phyloP scores from a whole-genome alignment of 1,140 invertebrate species.

The Drosophila azteca region DNA sequence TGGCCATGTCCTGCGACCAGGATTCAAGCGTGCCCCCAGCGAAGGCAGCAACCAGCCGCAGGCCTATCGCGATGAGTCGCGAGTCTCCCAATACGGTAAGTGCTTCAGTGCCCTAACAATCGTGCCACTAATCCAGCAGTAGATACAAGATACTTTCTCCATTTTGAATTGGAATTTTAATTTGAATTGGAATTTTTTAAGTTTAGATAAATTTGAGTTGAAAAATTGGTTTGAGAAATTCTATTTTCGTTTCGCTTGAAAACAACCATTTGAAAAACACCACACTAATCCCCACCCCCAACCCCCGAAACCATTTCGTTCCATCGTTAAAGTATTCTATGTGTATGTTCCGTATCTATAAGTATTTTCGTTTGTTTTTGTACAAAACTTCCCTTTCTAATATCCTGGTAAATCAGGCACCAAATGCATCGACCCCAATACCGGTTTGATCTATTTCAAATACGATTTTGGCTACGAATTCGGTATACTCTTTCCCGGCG shows the following conservation, averaged over 20 bases:
- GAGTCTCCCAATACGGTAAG: constrained; percentile 89
- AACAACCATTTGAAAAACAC: constrained; percentile 1
- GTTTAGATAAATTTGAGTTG: neutral
- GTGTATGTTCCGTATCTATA: constrained; percentile 42
- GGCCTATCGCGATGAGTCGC: constrained; percentile 88
- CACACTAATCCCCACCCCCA: constrained; percentile 19
- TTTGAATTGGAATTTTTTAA: neutral
- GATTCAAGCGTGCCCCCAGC: constrained; percentile 84
- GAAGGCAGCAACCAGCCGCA: constrained; percentile 85
- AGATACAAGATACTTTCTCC: constrained; percentile 16
- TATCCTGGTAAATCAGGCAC: constrained; percentile 85
- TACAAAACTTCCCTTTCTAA: constrained; percentile 31
- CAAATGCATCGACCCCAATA: constrained; percentile 90
- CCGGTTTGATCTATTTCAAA: constrained; percentile 92
- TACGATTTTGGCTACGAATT: constrained; percentile 93
- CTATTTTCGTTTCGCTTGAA: constrained; percentile 14
- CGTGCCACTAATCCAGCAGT: constrained; percentile 2
- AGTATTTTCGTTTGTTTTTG: constrained; percentile 20
- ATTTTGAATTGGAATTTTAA: constrained; percentile 14
- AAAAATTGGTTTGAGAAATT: constrained; percentile 62
- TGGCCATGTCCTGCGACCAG: constrained; percentile 83
- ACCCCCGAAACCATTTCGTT: neutral
- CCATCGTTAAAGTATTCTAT: neutral
- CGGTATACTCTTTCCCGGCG: constrained; percentile 89
- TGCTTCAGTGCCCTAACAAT: constrained; percentile 15